Conservation (phyloP, 2,113 vertebrate species). For the Lathamus discolor region DNA sequence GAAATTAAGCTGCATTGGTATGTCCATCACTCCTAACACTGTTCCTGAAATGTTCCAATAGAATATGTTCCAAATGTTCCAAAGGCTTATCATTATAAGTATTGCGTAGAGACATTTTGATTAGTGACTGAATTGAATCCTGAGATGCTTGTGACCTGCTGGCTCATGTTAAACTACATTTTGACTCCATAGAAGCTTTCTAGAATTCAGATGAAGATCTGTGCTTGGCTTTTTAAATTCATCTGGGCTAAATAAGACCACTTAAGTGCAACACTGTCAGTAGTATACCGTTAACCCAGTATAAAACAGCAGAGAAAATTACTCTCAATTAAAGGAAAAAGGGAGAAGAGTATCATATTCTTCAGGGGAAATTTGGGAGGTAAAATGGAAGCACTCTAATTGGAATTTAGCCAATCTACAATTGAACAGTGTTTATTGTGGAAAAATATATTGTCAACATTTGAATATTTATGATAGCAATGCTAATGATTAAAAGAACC, state of each 20-base stretch:
- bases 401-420: background rate
- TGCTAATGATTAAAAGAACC: background rate
- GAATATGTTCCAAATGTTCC: background rate
- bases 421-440: background rate
- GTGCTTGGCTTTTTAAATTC: background rate
- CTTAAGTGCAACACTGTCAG: background rate
- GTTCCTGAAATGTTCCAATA: background rate
- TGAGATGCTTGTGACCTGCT: background rate
- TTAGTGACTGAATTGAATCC: background rate
- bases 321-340: background rate
- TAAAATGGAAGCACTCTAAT: background rate
- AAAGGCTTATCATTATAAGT: background rate
- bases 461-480: constrained; percentile 2
- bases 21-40: background rate
- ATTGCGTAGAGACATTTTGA: background rate
- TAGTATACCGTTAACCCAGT: background rate
- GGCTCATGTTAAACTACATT: background rate
- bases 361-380: background rate
- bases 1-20: background rate
- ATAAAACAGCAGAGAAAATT: background rate
- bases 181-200: background rate
- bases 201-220: background rate
- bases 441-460: background rate
- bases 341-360: background rate
- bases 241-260: background rate